Conservation (phyloP, 2,797 vertebrate genomes). For the Adrianichthys oophorus region DNA sequence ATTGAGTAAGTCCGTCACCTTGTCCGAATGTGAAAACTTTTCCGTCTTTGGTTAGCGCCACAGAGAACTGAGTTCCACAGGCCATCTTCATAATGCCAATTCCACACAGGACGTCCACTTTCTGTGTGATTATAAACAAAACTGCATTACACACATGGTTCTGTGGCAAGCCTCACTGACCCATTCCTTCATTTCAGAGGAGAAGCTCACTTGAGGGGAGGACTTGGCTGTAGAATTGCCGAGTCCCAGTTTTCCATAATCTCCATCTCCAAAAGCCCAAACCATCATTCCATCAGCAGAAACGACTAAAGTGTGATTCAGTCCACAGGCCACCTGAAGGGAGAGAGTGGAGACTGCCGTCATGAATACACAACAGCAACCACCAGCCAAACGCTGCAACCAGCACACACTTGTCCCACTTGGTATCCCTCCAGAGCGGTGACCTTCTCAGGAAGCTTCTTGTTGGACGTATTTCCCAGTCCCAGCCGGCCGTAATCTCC, state of each 20-base stretch:
- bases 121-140: conserved; percentile 53
- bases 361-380: background rate
- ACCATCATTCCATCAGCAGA: conserved; percentile 81
- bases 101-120: conserved; percentile 81
- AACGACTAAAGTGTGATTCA: conserved; percentile 82
- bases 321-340: conserved; percentile 80
- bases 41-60: conserved; percentile 80
- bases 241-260: conserved; percentile 84
- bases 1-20: conserved; percentile 51
- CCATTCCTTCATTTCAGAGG: background rate
- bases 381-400: background rate
- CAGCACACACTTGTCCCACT: conserved; percentile 74
- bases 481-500: conserved; percentile 83
- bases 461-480: conserved; percentile 83
- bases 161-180: no score
- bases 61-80: conserved; percentile 83
- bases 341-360: background rate
- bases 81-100: conserved; percentile 78
- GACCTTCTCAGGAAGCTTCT: conserved; percentile 84
- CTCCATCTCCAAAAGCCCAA: conserved; percentile 85
- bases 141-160: background rate
- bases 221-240: conserved; percentile 84
- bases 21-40: conserved; percentile 81
- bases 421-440: conserved; percentile 80
- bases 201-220: conserved; percentile 77